These are phyloP conservation scores for Palythoa heliodiscus DNA, from an alignment of 92 coral and sea anemone species.

Conservation along the genomic window DNA sequence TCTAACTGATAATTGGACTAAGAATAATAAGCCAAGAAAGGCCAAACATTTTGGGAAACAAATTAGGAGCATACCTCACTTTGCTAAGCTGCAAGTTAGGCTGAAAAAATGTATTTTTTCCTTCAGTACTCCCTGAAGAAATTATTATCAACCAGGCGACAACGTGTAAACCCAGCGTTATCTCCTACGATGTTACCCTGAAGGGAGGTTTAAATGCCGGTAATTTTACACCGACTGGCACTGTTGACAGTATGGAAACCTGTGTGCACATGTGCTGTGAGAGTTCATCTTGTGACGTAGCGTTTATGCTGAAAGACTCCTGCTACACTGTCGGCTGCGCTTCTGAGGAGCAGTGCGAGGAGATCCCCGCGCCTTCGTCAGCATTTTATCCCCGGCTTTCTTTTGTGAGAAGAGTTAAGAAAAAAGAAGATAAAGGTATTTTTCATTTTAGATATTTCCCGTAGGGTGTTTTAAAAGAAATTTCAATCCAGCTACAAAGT, in stretches of 20 bases:
- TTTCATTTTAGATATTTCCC: neutral
- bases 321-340: conserved; percentile 87
- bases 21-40: no score
- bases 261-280: conserved; percentile 89
- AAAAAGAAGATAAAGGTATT: conserved; percentile 58
- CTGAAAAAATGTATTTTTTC: neutral
- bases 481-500: no score
- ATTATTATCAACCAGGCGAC: conserved; percentile 67
- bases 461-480: no score
- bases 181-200: conserved; percentile 96
- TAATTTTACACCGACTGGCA: conserved; percentile 86
- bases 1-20: no score
- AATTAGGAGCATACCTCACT: no score
- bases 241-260: conserved; percentile 88
- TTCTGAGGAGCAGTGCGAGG: conserved; percentile 89
- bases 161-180: conserved; percentile 85
- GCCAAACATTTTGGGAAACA: no score
- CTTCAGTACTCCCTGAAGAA: conserved; percentile 75
- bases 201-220: conserved; percentile 96
- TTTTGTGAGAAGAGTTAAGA: conserved; percentile 80
- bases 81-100: no score
- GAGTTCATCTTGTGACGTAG: conserved; percentile 86
- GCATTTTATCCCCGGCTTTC: conserved; percentile 86
- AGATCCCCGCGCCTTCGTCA: conserved; percentile 86
- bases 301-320: conserved; percentile 89